phyloP scores from a whole-genome alignment of 2,797 vertebrate genomes.

The Tadarida brasiliensis region DNA sequence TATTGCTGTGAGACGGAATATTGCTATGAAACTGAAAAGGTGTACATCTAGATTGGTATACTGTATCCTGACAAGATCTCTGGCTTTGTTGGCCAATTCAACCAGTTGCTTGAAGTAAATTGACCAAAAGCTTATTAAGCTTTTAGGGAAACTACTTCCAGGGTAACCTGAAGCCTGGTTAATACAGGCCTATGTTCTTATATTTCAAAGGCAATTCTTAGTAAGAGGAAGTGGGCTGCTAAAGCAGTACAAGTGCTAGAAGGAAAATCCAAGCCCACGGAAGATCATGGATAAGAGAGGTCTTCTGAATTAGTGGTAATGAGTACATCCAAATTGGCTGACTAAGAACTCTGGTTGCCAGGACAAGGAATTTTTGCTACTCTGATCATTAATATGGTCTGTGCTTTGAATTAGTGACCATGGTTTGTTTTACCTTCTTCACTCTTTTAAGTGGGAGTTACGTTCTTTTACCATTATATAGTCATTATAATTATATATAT shows the following conservation, averaged over 20 bases:
- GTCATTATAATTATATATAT: not conserved
- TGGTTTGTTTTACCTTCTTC: not conserved
- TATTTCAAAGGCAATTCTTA: not conserved
- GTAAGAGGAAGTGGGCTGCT: not conserved
- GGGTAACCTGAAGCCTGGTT: not conserved
- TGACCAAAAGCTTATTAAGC: not conserved
- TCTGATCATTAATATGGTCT: not conserved
- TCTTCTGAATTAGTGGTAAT: not conserved
- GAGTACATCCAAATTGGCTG: not conserved
- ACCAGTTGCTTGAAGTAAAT: not conserved
- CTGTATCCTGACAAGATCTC: not conserved
- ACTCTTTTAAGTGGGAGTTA: not conserved
- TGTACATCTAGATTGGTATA: not conserved
- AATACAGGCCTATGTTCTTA: not conserved
- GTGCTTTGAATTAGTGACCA: not conserved
- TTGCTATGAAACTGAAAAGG: not conserved
- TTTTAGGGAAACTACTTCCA: conserved; percentile 48
- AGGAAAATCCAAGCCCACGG: not conserved
- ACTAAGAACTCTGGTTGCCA: not conserved
- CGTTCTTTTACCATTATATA: not conserved
- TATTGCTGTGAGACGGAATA: not conserved
- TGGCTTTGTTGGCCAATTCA: conserved; percentile 48
- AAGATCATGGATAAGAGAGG: not conserved
- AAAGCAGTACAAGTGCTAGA: not conserved
- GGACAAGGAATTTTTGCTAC: not conserved